Percentiles rank a stretch among this genome's conserved stretches.
Conservation (phyloP, 2,113 vertebrate genomes). For the Syrmaticus mikado region DNA sequence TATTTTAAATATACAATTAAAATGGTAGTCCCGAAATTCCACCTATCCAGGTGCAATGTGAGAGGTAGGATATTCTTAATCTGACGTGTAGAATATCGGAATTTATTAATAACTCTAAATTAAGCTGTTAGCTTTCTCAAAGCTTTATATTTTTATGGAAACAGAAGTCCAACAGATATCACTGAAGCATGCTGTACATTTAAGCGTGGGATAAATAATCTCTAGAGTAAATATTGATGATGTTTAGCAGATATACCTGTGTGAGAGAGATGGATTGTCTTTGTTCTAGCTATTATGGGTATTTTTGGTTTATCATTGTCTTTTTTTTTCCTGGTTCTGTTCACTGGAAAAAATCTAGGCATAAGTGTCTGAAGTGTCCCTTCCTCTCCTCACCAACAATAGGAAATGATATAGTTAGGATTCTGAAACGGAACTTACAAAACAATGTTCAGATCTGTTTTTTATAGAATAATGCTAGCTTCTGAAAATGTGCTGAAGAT, state of each 20-base stretch:
- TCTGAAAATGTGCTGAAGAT: not conserved
- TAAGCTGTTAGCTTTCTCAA: not conserved
- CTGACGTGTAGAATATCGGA: not conserved
- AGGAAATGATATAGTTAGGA: not conserved
- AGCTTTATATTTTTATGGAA: not conserved
- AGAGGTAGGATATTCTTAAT: not conserved
- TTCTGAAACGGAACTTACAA: not conserved
- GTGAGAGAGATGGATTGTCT: not conserved
- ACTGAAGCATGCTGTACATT: not conserved
- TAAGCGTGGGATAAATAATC: not conserved
- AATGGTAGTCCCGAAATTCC: not conserved
- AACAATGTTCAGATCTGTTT: not conserved
- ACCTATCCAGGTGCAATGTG: not conserved
- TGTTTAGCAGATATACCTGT: not conserved
- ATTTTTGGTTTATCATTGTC: not conserved
- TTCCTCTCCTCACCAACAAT: not conserved
- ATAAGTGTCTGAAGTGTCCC: not conserved
- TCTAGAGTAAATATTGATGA: not conserved
- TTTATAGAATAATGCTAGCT: not conserved
- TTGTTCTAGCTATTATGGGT: not conserved
- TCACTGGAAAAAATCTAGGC: not conserved
- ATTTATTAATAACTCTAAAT: not conserved
- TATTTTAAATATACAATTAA: not conserved
- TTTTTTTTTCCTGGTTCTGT: not conserved
- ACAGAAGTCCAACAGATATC: not conserved